Conservation (phyloP, 2,888 invertebrate species). For the Caprella mutica region DNA sequence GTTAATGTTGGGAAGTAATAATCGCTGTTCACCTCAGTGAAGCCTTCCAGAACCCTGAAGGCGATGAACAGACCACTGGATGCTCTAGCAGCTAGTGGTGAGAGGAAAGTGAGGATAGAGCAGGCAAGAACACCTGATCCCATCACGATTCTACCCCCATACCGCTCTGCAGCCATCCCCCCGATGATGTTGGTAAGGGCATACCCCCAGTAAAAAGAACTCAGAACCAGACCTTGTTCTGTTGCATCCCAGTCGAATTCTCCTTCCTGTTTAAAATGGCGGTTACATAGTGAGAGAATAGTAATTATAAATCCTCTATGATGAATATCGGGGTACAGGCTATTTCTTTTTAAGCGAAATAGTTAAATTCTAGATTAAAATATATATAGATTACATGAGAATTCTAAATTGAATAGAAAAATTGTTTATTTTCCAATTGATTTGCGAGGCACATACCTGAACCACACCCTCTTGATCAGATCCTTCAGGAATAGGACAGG, state of each 20-base stretch:
- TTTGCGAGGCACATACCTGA: too few relatives aligned
- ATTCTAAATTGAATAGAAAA: too few relatives aligned
- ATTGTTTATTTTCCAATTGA: too few relatives aligned
- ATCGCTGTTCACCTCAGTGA: slow-evolving; percentile 77
- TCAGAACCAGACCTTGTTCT: slow-evolving; percentile 62
- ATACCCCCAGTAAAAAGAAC: slow-evolving; percentile 44
- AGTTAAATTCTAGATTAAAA: too few relatives aligned
- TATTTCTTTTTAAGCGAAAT: too few relatives aligned
- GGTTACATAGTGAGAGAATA: too few relatives aligned
- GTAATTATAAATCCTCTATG: too few relatives aligned
- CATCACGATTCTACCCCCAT: slow-evolving; percentile 77
- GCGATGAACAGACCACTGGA: slow-evolving; percentile 55
- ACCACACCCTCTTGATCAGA: neutral
- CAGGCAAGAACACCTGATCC: slow-evolving; percentile 70
- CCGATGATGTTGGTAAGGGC: slow-evolving; percentile 37
- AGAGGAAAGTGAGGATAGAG: slow-evolving; percentile 67
- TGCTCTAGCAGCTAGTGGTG: slow-evolving; percentile 64
- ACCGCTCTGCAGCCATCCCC: slow-evolving; percentile 56
- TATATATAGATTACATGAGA: too few relatives aligned
- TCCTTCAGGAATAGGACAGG: slow-evolving; percentile 14
- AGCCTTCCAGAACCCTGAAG: slow-evolving; percentile 66
- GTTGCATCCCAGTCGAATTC: slow-evolving; percentile 62
- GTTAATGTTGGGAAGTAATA: too few relatives aligned
- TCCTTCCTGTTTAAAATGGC: too few relatives aligned
- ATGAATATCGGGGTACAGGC: too few relatives aligned